phyloP scores from a whole-genome alignment of 2,888 invertebrate species.

The Erynnis tages region DNA sequence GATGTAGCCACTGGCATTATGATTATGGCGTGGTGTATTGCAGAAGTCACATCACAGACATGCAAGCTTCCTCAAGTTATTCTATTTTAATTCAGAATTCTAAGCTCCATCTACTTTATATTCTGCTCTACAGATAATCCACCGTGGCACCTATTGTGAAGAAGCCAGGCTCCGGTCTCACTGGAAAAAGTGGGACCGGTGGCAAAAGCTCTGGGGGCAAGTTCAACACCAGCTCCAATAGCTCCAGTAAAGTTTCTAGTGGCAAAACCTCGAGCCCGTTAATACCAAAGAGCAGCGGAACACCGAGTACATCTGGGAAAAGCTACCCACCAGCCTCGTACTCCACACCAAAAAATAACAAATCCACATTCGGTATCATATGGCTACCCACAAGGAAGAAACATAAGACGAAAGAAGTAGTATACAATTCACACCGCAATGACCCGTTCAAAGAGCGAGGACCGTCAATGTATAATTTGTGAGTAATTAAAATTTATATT shows the following conservation, averaged over 20 bases:
- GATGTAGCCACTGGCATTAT: too few relatives aligned
- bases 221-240: neutral
- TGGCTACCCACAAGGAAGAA: conserved; percentile 65
- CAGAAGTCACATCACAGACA: too few relatives aligned
- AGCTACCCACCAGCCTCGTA: conserved; percentile 45
- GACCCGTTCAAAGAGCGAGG: conserved; percentile 52
- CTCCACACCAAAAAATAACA: conserved; percentile 47
- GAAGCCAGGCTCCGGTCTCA: conserved; percentile 48
- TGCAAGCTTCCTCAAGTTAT: too few relatives aligned
- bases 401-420: conserved; percentile 60
- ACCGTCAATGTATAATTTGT: conserved; percentile 69
- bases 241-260: conserved; percentile 9
- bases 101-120: too few relatives aligned
- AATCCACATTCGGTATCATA: conserved; percentile 62
- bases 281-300: conserved; percentile 24
- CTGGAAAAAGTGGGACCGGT: conserved; percentile 49
- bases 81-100: too few relatives aligned
- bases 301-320: conserved; percentile 38
- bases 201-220: conserved; percentile 35
- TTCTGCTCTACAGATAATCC: conserved; percentile 3
- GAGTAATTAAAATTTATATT: conserved; percentile 42
- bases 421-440: conserved; percentile 54
- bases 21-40: too few relatives aligned
- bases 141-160: conserved; percentile 57
- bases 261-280: conserved; percentile 15